Evolutionary conservation across 2,797 vertebrate genomes (phyloP).

Genomic region (Poeciliopsis gracilis): DNA sequence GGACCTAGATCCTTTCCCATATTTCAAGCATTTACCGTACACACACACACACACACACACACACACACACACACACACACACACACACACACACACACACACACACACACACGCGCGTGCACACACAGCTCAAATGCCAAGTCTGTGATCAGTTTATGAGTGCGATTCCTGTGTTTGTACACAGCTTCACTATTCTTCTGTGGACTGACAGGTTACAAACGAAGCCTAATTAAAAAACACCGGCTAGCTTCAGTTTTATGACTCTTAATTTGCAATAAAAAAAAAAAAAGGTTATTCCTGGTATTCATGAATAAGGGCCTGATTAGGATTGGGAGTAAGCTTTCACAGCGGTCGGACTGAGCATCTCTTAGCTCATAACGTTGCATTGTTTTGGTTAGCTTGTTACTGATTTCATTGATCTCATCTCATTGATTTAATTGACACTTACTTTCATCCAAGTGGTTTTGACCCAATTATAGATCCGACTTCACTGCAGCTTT

Average conservation of each 20-base stretch:
- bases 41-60: too few relatives aligned
- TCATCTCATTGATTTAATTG: conserved; percentile 5
- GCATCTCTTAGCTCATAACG: background rate
- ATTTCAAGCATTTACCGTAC: background rate
- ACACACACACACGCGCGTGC: background rate
- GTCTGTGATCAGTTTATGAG: background rate
- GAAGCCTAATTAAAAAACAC: background rate
- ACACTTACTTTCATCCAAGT: background rate
- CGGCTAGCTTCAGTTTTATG: background rate
- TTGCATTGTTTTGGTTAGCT: background rate
- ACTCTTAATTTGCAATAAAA: background rate
- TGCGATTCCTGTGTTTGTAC: background rate
- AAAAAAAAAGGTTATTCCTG: background rate
- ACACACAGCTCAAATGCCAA: background rate
- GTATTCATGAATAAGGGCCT: background rate
- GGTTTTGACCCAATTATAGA: background rate
- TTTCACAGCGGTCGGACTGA: background rate
- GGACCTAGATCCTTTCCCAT: conserved; percentile 1
- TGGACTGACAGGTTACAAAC: background rate
- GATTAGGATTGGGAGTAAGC: background rate
- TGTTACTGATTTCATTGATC: background rate
- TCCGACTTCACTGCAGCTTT: background rate
- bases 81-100: background rate
- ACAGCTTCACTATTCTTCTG: background rate
- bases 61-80: background rate